phyloP scores from a whole-genome alignment of 2,888 invertebrate species.

The Brachyopa scutellaris region DNA sequence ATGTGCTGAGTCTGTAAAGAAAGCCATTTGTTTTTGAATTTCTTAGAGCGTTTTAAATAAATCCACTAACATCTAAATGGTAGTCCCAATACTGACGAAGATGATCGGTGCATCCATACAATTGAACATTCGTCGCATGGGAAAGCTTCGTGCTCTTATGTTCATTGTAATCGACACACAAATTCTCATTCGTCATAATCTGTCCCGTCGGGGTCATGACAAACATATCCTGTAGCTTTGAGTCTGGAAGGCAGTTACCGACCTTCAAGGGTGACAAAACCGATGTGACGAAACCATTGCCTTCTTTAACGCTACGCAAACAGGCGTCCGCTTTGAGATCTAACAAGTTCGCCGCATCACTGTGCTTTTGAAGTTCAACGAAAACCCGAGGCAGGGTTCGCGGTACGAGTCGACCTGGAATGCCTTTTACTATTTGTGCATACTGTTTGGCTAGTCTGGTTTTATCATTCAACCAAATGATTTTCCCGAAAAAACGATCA shows the following conservation, averaged over 20 bases:
- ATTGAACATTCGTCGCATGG: slow-evolving; percentile 77
- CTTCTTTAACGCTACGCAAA: slow-evolving; percentile 76
- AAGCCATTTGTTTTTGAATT: background rate
- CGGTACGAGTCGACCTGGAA: slow-evolving; percentile 77
- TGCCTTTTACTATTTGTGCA: slow-evolving; percentile 77
- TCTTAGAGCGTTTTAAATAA: background rate
- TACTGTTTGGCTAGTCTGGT: slow-evolving; percentile 77
- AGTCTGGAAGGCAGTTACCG: slow-evolving; percentile 78
- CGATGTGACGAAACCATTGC: slow-evolving; percentile 73
- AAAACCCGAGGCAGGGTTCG: slow-evolving; percentile 78
- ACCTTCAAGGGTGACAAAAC: slow-evolving; percentile 77
- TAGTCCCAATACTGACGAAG: slow-evolving; percentile 79
- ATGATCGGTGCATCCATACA: slow-evolving; percentile 78
- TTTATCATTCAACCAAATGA: slow-evolving; percentile 82
- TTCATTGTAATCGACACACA: slow-evolving; percentile 89
- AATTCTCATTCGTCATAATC: slow-evolving; percentile 93
- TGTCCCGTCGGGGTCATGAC: slow-evolving; percentile 86
- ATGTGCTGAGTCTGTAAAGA: slow-evolving; percentile 79
- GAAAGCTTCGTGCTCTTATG: slow-evolving; percentile 75
- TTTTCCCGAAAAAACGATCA: slow-evolving; percentile 94
- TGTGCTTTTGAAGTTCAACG: slow-evolving; percentile 76
- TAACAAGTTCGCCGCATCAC: slow-evolving; percentile 76
- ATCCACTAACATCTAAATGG: slow-evolving; percentile 79
- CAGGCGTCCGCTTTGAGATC: slow-evolving; percentile 79
- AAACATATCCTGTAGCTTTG: slow-evolving; percentile 85